Evolutionary conservation across 1,140 invertebrate species (phyloP), one percentile per base, ranked within the genome.

Genomic region (Ooceraea biroi): DNA sequence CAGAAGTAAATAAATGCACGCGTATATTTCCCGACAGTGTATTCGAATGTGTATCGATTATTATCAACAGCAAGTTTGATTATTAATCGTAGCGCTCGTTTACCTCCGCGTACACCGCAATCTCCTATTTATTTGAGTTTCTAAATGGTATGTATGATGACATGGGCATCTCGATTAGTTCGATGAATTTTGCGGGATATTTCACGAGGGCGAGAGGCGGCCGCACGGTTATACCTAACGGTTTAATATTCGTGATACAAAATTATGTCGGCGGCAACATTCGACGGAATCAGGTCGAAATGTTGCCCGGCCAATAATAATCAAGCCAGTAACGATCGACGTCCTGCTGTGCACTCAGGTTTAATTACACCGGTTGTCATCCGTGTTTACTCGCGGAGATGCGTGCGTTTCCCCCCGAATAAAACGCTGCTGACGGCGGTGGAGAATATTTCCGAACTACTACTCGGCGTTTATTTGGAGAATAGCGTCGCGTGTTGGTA

Each of bases 331-430:
- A 78, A 87, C 83, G 85, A 83, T 87, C 82, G 85, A 80, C 85
- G 73, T 88, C 82, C 85, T 87, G 83, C 82, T 68, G 82, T 69
- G 82, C 86, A 88, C 86, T 88, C 87, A 88, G 87, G 82, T 85
- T 88, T 88, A 88, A 88, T 88, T 88, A 88, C 87, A 85, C 87
- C 86, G 77, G 72, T 88, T 88, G 87, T 88, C 87, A 88, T 83
- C 69, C 76, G 83, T 88, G 87, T 88, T 88, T 88, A 88, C 82
- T 83, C 55, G 69, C 82, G 74, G 22, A 82, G 86, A 88, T 69
- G 68, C 72, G 85, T 69, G 85, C 77, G 63, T 74, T 87, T 87
- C 66, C 22, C 48, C 65, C 30, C 44, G 61, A n/a, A 66, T 77
- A 77, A 77, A 77, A 77, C 61, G 30, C 36, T 8, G 36, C 69